A percentile compares a stretch with the other conserved stretches of the same genome.
phyloP scores from a whole-genome alignment of 2,113 vertebrate species.

The Raphicerus campestris region DNA sequence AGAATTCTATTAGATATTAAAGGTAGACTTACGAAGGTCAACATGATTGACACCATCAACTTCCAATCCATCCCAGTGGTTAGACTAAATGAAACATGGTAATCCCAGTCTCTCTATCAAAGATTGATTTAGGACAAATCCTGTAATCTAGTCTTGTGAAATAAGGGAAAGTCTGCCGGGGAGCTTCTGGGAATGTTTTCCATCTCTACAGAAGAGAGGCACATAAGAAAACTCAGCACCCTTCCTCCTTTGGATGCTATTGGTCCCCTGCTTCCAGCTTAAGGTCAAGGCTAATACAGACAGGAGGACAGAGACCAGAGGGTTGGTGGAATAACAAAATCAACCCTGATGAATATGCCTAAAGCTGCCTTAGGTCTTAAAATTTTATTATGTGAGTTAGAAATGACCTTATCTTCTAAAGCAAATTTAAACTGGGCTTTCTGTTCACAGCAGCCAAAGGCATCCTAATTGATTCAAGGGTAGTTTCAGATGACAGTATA shows the following conservation, averaged over 20 bases:
- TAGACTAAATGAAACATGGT: background rate
- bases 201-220: background rate
- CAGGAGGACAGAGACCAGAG: background rate
- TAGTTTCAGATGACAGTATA: background rate
- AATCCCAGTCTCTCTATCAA: background rate
- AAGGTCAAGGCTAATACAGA: background rate
- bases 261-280: background rate
- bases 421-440: conserved; percentile 4
- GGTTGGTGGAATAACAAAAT: background rate
- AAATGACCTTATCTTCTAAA: background rate
- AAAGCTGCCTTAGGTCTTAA: background rate
- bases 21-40: background rate
- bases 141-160: background rate
- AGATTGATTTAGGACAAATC: background rate
- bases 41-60: background rate
- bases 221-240: background rate
- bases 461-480: background rate
- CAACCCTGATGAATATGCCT: background rate
- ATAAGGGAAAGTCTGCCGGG: background rate
- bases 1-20: background rate
- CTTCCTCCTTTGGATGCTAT: background rate
- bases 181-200: background rate
- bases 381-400: background rate
- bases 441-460: background rate
- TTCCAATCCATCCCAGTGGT: background rate